These are phyloP conservation scores for Macrostomum lignano DNA, from an alignment of 1,140 invertebrate genomes.

Conservation along the genomic window DNA sequence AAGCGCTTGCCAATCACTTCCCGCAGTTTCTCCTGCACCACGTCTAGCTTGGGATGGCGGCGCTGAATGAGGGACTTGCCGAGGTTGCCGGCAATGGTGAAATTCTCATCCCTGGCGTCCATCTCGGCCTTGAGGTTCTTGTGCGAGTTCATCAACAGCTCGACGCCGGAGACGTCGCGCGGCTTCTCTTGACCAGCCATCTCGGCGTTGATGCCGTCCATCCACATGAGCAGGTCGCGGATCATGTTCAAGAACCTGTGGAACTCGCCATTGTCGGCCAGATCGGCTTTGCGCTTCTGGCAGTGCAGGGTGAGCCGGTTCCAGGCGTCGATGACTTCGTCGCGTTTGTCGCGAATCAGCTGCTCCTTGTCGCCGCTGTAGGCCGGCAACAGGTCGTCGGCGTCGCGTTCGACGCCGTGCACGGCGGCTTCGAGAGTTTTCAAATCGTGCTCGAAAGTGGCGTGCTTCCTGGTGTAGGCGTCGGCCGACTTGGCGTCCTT, in stretches of 20 bases:
- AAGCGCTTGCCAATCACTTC: constrained; percentile 44
- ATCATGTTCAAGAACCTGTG: constrained; percentile 96
- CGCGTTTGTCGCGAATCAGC: constrained; percentile 73
- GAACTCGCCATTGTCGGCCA: constrained; percentile 71
- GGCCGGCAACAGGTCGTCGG: constrained; percentile 54
- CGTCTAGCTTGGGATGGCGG: constrained; percentile 64
- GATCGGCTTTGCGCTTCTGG: constrained; percentile 48
- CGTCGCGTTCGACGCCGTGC: constrained; percentile 67
- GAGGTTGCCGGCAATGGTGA: constrained; percentile 65
- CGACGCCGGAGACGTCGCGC: constrained; percentile 82
- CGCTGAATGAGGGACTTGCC: constrained; percentile 72
- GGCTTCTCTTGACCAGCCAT: constrained; percentile 97
- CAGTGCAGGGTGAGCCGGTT: constrained; percentile 56
- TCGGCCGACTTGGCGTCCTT: constrained; percentile 81
- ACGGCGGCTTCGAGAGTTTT: constrained; percentile 65
- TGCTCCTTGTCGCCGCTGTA: constrained; percentile 86
- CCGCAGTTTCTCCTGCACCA: constrained; percentile 22
- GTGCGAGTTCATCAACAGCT: constrained; percentile 95
- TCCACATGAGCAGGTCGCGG: constrained; percentile 77
- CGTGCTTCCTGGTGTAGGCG: constrained; percentile 67
- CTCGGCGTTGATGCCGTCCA: constrained; percentile 84
- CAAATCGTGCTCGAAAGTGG: constrained; percentile 75
- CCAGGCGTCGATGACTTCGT: constrained; percentile 79
- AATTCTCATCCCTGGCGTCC: constrained; percentile 87
- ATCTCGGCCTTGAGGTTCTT: constrained; percentile 94